A percentile compares a stretch with the other conserved stretches of the same genome.
Conservation (phyloP, 2,113 vertebrate genomes). For the Poeciliopsis turrubarensis region DNA sequence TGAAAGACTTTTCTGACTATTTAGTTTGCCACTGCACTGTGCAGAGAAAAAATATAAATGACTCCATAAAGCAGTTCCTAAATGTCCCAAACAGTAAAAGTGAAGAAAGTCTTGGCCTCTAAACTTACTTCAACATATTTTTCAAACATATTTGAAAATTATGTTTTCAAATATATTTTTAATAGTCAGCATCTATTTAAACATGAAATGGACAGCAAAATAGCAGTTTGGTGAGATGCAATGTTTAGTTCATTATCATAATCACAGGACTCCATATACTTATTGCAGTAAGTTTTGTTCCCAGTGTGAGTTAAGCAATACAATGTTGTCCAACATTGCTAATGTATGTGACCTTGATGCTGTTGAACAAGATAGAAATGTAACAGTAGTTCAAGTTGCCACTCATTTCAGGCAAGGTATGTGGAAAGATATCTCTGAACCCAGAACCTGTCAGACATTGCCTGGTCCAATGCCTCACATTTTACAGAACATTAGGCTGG, state of each 20-base stretch:
- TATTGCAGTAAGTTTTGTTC: neutral
- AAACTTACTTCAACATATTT: too few species aligned
- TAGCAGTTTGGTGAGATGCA: too few species aligned
- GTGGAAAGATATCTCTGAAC: too few species aligned
- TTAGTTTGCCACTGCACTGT: constrained; percentile 23
- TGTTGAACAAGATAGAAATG: too few species aligned
- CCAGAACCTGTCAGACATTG: too few species aligned
- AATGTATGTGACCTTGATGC: neutral
- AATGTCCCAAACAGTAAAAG: too few species aligned
- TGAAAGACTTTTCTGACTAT: constrained; percentile 46
- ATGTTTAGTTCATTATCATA: neutral
- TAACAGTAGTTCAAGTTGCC: neutral
- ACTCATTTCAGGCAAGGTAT: neutral
- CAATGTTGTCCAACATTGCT: neutral
- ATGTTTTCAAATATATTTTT: neutral
- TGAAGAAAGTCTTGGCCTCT: too few species aligned
- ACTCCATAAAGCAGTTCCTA: neutral
- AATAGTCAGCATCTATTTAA: neutral
- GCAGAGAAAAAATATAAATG: constrained; percentile 14
- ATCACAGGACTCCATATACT: neutral
- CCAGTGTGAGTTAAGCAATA: neutral
- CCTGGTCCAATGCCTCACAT: too few species aligned
- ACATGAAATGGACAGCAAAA: neutral
- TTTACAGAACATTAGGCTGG: too few species aligned
- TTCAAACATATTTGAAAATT: neutral